A percentile compares a stretch with the other conserved stretches of the same genome.
Evolutionary conservation across 2,797 vertebrate genomes (phyloP).

Genomic region (Sandelia bainsii): DNA sequence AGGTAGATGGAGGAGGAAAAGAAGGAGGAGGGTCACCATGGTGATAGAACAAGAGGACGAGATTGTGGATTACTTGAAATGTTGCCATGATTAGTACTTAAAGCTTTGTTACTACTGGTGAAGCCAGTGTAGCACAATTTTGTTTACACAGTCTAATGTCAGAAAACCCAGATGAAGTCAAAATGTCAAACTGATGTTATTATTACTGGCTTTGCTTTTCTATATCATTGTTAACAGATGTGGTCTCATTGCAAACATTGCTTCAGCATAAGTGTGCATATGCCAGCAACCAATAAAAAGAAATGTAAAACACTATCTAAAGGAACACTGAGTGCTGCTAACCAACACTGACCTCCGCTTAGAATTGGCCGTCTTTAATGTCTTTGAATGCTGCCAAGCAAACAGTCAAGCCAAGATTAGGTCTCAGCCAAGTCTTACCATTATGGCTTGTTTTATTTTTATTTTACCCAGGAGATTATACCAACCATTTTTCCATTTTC

Average conservation of each 20-base stretch:
- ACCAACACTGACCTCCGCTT: constrained; percentile 41
- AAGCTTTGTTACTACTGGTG: constrained; percentile 12
- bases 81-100: constrained; percentile 22
- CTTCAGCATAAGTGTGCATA: constrained; percentile 11
- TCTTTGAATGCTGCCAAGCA: constrained; percentile 65
- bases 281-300: constrained; percentile 57
- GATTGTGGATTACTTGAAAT: constrained; percentile 14
- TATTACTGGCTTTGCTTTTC: constrained; percentile 13
- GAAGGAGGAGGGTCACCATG: constrained; percentile 35
- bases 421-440: constrained; percentile 56
- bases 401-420: constrained; percentile 49
- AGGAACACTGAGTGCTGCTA: constrained; percentile 40
- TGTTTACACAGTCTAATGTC: neutral
- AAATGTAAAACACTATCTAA: constrained; percentile 43
- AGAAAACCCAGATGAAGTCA: constrained; percentile 1
- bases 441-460: constrained; percentile 65
- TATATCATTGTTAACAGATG: neutral
- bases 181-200: constrained; percentile 29
- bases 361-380: constrained; percentile 36
- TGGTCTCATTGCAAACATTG: constrained; percentile 10
- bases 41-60: constrained; percentile 36
- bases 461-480: constrained; percentile 52
- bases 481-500: constrained; percentile 43
- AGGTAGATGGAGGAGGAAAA: constrained; percentile 42
- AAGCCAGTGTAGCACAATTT: neutral